Evolutionary conservation across 2,888 invertebrate genomes (phyloP), one percentile per base, ranked within the genome.

Genomic region (Acrobasis repandana): DNA sequence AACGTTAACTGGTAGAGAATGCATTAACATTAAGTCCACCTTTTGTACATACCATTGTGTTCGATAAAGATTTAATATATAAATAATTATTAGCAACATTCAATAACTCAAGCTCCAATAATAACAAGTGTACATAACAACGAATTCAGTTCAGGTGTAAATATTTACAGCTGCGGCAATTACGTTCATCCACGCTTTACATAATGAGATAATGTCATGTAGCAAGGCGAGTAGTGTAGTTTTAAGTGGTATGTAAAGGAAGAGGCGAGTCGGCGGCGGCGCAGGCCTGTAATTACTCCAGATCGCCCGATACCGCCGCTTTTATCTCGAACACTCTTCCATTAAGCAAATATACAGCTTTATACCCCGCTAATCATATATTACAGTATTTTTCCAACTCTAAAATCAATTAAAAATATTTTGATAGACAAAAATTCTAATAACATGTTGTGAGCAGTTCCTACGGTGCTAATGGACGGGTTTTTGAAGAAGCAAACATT

Each of bases 331-430:
- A 87, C 88, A 83, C 87, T 84, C 79, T 85, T 91, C 92, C 91
- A 91, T 91, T 91, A 92, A 86, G 85, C 88, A 92, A 92, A 91
- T 91, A 91, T 88, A 92, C 91, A 89, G 85, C 87, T 89, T 85
- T 83, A 85, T 79, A 82, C 78, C 76, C 67, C 75, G 67, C 72
- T 91, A 92, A 92, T 90, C 82, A 90, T 74, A 90, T 82, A 85
- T 82, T 84, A 84, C 86, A 85, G 75, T 85, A 86, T 88, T 87
- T 65, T 88, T 85, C 76, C 83, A 82, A 83, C 85, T 81, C 80
- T 79, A 83, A 85, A 88, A 85, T 79, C 85, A 88, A 90, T 89
- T 91, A 87, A 90, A 89, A 89, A 90, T 82, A 89, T 89, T 91
- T 90, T 89, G 87, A 90, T 90, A 89, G 90, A 89, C 88, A 90